Evolutionary conservation across 2,113 vertebrate species (phyloP), one percentile per base, ranked within the genome.

Genomic region (Centrocercus urophasianus): DNA sequence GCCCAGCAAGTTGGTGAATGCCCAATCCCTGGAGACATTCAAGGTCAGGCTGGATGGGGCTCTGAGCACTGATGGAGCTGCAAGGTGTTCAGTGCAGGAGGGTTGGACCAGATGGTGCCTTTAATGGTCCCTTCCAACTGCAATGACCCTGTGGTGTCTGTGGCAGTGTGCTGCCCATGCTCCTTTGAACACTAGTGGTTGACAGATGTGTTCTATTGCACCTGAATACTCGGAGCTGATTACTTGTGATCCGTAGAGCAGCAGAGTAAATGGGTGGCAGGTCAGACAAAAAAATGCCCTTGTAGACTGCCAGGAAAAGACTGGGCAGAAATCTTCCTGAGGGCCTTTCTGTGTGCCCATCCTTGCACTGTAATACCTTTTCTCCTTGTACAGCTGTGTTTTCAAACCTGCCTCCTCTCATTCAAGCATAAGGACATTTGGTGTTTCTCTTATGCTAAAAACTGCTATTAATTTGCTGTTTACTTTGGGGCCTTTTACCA

Each of bases 91-190:
- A 30, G 52, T 28, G 52, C 52, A 54, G 52, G 27, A 16, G 52
- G 15, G 52, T 27, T 54, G 52, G 14, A 54, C 27, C 52, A 54
- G 52, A 30, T 27, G 52, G 27, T 14, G 24, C 52, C 27, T 30
- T 30, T 54, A 10, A 54, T 8, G 27, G 15, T 30, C 52, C 52
- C 15, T 54, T 54, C 15, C 52, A 54, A 54, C 15, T 54, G 27
- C 27, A 54, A 10, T 10, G 52, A 30, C 16, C 27, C 52, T 30
- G 9, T 54, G 27, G 8, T 54, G 52, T 28, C 27, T 54, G 52
- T 54, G 43, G 76, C 60, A 70, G 50, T 1, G 1, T 3, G 8
- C 25, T 19, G 38, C 64, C 50, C 2, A 2, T 0, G 0, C 18
- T 83, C 28, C 59, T 83, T 67, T 72, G 64, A 69, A 93, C 69